phyloP scores from a whole-genome alignment of 2,797 vertebrate genomes.

The Hyperoplus lanceolatus region DNA sequence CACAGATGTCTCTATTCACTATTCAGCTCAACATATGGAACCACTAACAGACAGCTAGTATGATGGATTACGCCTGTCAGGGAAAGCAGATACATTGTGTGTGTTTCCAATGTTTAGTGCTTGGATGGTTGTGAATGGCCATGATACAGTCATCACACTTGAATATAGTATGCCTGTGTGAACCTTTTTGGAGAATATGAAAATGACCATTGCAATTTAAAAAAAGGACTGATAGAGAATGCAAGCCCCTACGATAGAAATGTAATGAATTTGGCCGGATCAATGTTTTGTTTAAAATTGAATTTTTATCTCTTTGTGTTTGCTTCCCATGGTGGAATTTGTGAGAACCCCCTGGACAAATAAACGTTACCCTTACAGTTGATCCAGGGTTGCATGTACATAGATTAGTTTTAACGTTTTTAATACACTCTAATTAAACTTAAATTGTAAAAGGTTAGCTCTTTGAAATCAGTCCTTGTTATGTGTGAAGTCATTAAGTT shows the following conservation, averaged over 20 bases:
- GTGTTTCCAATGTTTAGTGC: constrained; percentile 16
- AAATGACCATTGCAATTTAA: constrained; percentile 44
- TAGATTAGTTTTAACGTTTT: constrained; percentile 1
- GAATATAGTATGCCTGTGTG: constrained; percentile 33
- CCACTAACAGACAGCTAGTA: constrained; percentile 77
- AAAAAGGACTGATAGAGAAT: constrained; percentile 21
- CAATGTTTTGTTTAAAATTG: background rate
- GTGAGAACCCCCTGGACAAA: background rate
- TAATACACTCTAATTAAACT: too few species aligned
- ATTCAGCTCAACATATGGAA: constrained; percentile 82
- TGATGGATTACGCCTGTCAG: constrained; percentile 86
- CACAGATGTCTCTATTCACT: constrained; percentile 79
- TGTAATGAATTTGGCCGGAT: constrained; percentile 16
- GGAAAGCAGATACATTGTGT: constrained; percentile 40
- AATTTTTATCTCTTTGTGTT: background rate
- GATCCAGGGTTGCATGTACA: background rate
- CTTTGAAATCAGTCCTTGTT: background rate
- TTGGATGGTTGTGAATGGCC: constrained; percentile 45
- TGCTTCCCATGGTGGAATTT: background rate
- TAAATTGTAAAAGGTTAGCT: too few species aligned
- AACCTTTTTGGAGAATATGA: constrained; percentile 51
- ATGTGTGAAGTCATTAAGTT: background rate
- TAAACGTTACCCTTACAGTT: background rate
- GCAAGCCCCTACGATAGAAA: constrained; percentile 14
- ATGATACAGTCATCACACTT: constrained; percentile 16